phyloP scores from a whole-genome alignment of 2,888 invertebrate species.

The Hyppa rectilinea region DNA sequence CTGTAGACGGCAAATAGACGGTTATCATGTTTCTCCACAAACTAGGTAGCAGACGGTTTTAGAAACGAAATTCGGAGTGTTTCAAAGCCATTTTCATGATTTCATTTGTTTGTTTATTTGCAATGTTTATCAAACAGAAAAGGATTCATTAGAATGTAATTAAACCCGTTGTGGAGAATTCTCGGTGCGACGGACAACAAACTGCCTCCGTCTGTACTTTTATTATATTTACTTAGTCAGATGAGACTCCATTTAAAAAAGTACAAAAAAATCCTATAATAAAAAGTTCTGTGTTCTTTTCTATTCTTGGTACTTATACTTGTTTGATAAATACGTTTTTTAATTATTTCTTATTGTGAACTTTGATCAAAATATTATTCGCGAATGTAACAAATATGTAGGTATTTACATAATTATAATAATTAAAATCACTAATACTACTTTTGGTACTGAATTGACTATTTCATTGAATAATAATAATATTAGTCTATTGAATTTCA shows the following conservation, averaged over 20 bases:
- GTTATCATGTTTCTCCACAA: too few species aligned
- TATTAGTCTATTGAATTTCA: too few species aligned
- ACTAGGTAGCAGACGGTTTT: background rate
- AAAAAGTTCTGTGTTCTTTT: too few species aligned
- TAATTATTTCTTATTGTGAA: too few species aligned
- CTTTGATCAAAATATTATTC: too few species aligned
- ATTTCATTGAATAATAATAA: too few species aligned
- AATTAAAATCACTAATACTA: too few species aligned
- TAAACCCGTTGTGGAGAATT: background rate
- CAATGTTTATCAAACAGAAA: conserved; percentile 7
- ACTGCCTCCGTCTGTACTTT: background rate
- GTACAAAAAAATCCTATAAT: background rate
- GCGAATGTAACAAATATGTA: too few species aligned
- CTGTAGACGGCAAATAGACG: too few species aligned
- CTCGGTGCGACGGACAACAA: conserved; percentile 12
- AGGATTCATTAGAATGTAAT: conserved; percentile 11
- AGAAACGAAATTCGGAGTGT: background rate
- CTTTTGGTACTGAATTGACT: too few species aligned
- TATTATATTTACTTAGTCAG: background rate
- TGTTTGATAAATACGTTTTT: background rate
- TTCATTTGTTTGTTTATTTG: conserved; percentile 10
- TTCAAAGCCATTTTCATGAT: background rate
- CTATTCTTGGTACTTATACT: too few species aligned
- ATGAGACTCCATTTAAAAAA: background rate
- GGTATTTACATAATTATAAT: too few species aligned